Conservation (phyloP, 1,140 invertebrate genomes). For the Homalodisca vitripennis region DNA sequence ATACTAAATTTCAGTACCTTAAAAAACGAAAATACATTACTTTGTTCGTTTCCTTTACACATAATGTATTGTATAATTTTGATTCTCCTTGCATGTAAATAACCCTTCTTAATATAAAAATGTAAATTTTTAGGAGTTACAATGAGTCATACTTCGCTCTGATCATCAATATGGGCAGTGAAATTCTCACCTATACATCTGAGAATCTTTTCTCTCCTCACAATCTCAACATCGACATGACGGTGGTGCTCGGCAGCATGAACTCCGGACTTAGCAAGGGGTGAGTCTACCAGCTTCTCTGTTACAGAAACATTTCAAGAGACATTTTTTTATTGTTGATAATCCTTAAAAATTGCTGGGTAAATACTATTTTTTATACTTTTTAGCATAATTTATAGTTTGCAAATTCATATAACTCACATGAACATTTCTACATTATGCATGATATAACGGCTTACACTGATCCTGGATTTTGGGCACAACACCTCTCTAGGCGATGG, state of each 20-base stretch:
- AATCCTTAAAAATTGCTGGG: no score
- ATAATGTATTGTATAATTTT: background rate
- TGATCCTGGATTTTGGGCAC: no score
- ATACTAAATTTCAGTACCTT: background rate
- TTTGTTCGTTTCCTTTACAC: background rate
- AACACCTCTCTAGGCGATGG: no score
- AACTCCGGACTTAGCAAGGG: background rate
- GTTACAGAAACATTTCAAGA: no score
- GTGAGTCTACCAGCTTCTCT: no score
- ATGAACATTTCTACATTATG: no score
- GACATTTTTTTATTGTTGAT: no score
- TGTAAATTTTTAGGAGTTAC: background rate
- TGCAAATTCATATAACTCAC: no score
- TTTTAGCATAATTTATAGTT: no score
- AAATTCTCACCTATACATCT: background rate
- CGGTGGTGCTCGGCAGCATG: background rate
- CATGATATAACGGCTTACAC: no score
- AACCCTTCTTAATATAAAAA: background rate
- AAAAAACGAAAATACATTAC: background rate
- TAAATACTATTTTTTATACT: no score
- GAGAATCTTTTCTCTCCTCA: background rate
- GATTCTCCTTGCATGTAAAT: background rate
- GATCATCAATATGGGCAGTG: constrained; percentile 1
- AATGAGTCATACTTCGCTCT: background rate
- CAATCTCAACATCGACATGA: background rate